Evolutionary conservation across 2,113 vertebrate species (phyloP).

Genomic region (Engystomops pustulosus): DNA sequence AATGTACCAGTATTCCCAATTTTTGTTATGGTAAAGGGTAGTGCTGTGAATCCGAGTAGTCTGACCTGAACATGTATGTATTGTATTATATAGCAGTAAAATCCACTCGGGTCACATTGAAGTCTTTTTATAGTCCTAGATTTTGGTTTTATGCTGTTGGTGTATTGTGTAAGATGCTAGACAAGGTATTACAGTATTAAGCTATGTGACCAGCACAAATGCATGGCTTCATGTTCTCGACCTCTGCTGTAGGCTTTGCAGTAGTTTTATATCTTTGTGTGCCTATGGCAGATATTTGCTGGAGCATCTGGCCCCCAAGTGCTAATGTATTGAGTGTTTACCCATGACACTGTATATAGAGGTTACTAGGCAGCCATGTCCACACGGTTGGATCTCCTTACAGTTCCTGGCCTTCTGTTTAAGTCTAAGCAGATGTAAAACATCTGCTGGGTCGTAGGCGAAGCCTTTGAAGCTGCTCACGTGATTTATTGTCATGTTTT

Average conservation of each 20-base stretch:
- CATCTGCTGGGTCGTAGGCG: not conserved
- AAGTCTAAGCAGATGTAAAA: not conserved
- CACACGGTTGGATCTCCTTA: not conserved
- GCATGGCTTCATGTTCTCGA: not conserved
- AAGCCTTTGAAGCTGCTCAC: too few relatives aligned
- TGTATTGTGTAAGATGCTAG: not conserved
- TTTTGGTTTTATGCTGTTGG: not conserved
- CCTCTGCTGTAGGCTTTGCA: not conserved
- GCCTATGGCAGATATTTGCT: not conserved
- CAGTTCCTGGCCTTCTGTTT: not conserved
- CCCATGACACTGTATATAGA: constrained; percentile 26
- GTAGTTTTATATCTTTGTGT: not conserved
- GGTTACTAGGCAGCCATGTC: constrained; percentile 17
- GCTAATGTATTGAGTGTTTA: constrained; percentile 7
- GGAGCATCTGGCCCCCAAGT: not conserved
- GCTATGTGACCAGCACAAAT: not conserved
- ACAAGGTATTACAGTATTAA: not conserved
- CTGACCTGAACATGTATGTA: too few relatives aligned
- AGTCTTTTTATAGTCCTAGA: not conserved
- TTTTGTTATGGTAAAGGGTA: too few relatives aligned
- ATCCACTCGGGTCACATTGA: too few relatives aligned
- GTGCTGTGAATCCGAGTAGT: too few relatives aligned
- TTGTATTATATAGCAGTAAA: too few relatives aligned
- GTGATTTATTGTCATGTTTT: constrained; percentile 7
- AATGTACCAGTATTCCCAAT: too few relatives aligned